Evolutionary conservation across 2,113 vertebrate species (phyloP).

Genomic region (Ondatra zibethicus): DNA sequence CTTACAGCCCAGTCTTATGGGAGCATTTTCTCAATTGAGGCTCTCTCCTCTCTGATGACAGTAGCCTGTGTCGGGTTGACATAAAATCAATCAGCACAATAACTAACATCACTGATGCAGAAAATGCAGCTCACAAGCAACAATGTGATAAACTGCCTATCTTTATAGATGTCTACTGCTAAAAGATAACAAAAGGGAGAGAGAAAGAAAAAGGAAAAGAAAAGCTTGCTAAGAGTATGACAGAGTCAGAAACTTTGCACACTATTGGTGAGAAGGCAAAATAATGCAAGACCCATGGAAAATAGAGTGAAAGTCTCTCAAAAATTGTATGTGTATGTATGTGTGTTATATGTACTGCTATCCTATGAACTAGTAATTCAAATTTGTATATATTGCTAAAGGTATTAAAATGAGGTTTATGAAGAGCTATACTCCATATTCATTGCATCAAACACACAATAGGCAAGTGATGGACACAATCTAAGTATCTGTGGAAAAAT

Average conservation of each 20-base stretch:
- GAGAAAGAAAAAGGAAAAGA: background rate
- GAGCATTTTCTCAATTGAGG: background rate
- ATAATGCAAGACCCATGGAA: too few species aligned
- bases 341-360: too few species aligned
- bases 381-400: background rate
- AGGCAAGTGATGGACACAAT: background rate
- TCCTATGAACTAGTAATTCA: background rate
- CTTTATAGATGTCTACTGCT: too few species aligned
- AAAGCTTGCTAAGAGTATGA: background rate
- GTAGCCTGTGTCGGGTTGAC: background rate
- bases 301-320: background rate
- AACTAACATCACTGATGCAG: background rate
- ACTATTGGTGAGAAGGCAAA: background rate
- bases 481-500: background rate
- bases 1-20: background rate
- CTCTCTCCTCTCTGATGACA: background rate
- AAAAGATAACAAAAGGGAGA: too few species aligned
- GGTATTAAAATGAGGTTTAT: background rate
- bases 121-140: background rate
- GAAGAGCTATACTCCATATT: background rate
- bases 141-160: rapidly evolving
- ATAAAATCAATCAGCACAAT: background rate
- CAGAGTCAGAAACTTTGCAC: background rate
- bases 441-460: background rate
- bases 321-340: background rate